Conservation (phyloP, 2,113 vertebrate genomes). For the Heloderma charlesbogerti region DNA sequence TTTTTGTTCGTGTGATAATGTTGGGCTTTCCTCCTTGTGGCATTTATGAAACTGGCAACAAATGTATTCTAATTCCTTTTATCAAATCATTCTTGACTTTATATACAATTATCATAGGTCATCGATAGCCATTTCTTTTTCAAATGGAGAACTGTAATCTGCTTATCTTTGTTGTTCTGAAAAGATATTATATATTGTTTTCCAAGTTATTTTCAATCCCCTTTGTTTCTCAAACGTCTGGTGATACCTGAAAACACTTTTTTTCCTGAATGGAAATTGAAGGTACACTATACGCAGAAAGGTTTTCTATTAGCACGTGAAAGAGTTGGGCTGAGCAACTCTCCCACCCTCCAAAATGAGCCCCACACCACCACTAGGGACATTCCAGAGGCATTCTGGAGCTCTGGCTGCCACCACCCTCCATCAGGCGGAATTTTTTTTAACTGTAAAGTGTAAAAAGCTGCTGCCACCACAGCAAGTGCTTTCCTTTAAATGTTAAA, state of each 20-base stretch:
- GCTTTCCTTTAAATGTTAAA: not conserved
- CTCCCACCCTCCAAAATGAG: too few relatives aligned
- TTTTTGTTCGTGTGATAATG: not conserved
- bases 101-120: not conserved
- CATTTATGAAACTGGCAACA: not conserved
- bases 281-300: not conserved
- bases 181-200: not conserved
- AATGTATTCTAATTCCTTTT: not conserved
- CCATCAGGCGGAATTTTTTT: not conserved
- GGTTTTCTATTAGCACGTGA: not conserved
- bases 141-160: not conserved
- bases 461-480: not conserved
- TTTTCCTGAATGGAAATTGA: not conserved
- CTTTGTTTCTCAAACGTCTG: not conserved
- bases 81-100: not conserved
- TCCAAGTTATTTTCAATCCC: not conserved
- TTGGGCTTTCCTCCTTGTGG: not conserved
- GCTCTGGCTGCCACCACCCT: not conserved
- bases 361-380: not conserved
- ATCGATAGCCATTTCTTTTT: not conserved
- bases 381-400: not conserved
- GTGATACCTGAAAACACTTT: not conserved
- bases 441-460: not conserved
- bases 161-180: not conserved
- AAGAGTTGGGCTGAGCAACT: not conserved